Percentiles rank a stretch among this genome's conserved stretches.
Evolutionary conservation across 2,888 invertebrate genomes (phyloP).

Genomic region (Ditula angustiorana): DNA sequence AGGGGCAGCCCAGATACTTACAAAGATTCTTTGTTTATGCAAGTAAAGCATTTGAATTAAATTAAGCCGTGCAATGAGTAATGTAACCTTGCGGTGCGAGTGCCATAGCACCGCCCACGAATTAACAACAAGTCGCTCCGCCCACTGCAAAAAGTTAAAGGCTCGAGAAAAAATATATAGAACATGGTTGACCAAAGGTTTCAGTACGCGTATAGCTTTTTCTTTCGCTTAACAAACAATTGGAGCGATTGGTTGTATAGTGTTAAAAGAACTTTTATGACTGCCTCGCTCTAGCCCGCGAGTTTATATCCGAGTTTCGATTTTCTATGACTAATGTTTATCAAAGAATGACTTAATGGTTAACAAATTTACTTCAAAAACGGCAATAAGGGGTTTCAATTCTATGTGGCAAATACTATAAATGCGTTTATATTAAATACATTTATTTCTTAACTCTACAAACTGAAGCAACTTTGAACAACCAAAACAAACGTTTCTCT

Average conservation of each 20-base stretch:
- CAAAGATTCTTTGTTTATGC: constrained; percentile 31
- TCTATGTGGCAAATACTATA: too few species aligned
- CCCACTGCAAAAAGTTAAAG: constrained; percentile 70
- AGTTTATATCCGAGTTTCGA: too few species aligned
- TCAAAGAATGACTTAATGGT: not conserved
- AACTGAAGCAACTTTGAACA: not conserved
- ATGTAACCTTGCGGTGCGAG: constrained; percentile 69
- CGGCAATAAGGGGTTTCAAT: too few species aligned
- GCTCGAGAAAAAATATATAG: constrained; percentile 52
- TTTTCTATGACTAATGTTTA: not conserved
- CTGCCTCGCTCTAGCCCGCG: too few species aligned
- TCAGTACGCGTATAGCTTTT: not conserved
- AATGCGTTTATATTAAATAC: too few species aligned
- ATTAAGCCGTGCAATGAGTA: constrained; percentile 59
- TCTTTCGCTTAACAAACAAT: not conserved
- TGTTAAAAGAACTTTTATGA: too few species aligned
- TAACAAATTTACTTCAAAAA: not conserved
- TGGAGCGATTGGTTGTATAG: too few species aligned
- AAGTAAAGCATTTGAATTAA: constrained; percentile 29
- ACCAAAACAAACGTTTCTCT: constrained; percentile 30
- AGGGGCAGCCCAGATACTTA: not conserved
- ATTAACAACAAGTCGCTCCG: constrained; percentile 72
- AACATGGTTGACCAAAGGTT: constrained; percentile 53
- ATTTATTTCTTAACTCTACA: constrained; percentile 20
- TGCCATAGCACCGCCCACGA: constrained; percentile 74